phyloP scores from a whole-genome alignment of 2,888 invertebrate genomes.

The Eledone cirrhosa region DNA sequence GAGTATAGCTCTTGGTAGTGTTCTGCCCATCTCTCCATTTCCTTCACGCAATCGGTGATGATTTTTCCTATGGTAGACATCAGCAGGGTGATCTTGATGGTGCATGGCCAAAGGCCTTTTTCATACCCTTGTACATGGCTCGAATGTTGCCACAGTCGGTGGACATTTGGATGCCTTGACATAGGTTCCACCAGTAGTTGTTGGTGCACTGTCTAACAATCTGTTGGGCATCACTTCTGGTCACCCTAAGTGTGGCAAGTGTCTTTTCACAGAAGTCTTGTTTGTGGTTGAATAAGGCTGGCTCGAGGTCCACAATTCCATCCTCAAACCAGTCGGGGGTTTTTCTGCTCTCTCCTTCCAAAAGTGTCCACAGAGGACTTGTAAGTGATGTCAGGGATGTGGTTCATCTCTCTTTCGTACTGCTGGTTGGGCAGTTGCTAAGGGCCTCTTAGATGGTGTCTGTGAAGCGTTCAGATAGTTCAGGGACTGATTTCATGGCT shows the following conservation, averaged over 20 bases:
- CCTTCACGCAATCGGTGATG: background rate
- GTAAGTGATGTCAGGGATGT: background rate
- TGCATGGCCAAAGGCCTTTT: background rate
- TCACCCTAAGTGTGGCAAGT: background rate
- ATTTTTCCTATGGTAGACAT: background rate
- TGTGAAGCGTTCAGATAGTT: background rate
- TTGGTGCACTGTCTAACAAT: background rate
- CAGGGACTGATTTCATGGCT: background rate
- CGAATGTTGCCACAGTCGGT: background rate
- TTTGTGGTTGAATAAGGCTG: constrained; percentile 8
- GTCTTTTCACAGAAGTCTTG: background rate
- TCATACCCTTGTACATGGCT: background rate
- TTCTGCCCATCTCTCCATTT: background rate
- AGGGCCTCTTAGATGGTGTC: background rate
- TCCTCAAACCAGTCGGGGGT: constrained; percentile 30
- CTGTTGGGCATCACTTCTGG: background rate
- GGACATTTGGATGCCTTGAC: background rate
- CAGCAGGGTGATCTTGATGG: background rate
- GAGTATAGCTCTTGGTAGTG: background rate
- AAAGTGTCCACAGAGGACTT: constrained; percentile 13
- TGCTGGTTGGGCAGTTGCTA: background rate
- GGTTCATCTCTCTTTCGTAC: background rate
- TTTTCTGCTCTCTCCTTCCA: background rate
- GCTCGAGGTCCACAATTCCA: background rate
- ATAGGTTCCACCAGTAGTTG: background rate